These are phyloP conservation scores for roundworm (Caenorhabditis elegans) DNA, from an alignment of 1,140 invertebrate species.

Conservation along the genomic window WBcel235 BX284603.4:3274001-3274500, in stretches of 20 bases:
- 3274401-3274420: neutral
- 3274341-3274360: neutral
- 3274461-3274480: neutral
- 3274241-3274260: neutral
- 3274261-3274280: neutral
- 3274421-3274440: neutral
- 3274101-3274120: too few species aligned
- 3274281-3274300: neutral
- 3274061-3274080: too few species aligned
- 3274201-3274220: neutral
- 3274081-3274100: too few species aligned
- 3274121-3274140: too few species aligned
- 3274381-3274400: neutral
- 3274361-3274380: neutral
- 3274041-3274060: too few species aligned
- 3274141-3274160: too few species aligned
- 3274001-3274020: too few species aligned
- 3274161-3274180: too few species aligned
- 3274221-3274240: neutral
- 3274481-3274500: neutral
- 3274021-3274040: too few species aligned
- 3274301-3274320: neutral
- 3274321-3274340: neutral
- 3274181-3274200: neutral
- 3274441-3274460: neutral